Base-by-base conservation (phyloP, 2,888 invertebrate genomes). In the Zeuzera pyrina region DNA sequence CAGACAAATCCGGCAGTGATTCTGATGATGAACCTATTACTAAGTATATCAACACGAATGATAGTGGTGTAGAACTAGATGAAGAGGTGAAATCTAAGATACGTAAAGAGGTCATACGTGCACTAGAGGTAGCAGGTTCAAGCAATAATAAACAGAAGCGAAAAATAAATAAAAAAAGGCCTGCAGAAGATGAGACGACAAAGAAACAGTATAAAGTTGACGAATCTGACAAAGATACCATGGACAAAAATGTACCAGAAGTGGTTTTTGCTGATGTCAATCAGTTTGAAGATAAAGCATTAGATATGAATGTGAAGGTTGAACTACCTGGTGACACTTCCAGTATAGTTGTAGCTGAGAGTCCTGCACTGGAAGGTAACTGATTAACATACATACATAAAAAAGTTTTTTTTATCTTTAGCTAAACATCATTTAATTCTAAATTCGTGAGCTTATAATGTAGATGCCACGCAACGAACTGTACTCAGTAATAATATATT, bases 11-110 rank as follows among this genome's bases (percentile, higher is more conserved):
- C n/a, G n/a, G n/a, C n/a, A n/a, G n/a, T n/a, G n/a, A n/a, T n/a
- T 74, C 73, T 35, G 78, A 78, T 30, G 79, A 81, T 43, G 76
- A 78, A 25, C 79, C 79, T 0, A 78, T 79, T 15, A 77, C 61
- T 1, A 77, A 71, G 43, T 78, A 73, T 31, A 45, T 53, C 1
- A 65, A 53, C 34, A 63, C 63, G 31, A 54, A 61, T 37, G 69
- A 72, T 34, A 63, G 60, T 12, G 61, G 63, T 0, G 36, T 69
- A 0, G 69, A 74, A 12, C 37, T 79, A 8, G 45, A 69, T 0
- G 70, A 76, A 22, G 67, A 74, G 15, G 52, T 65, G 0, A 78
- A 76, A 45, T 38, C 37, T 0, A 49, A 45, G 15, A 70, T 81
- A 34, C 40, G 61, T 1, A 48, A 55, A 7, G 76, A 77, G 47